A percentile compares a stretch with the other conserved stretches of the same genome.
Evolutionary conservation across 2,113 vertebrate species (phyloP).

Genomic region (Alaudala cheleensis): DNA sequence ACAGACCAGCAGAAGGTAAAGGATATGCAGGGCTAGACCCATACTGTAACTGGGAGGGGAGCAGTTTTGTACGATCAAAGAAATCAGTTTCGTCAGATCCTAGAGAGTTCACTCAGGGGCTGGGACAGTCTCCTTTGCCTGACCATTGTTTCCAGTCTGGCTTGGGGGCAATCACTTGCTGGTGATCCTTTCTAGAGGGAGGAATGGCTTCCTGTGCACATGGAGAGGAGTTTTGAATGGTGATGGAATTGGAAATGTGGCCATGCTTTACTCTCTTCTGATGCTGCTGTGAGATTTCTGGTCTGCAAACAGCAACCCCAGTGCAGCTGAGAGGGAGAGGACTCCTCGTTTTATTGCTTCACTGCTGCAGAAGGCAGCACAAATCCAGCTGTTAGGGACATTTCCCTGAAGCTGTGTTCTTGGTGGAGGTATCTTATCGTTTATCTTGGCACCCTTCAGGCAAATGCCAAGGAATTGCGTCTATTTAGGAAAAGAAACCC

Average conservation of each 20-base stretch:
- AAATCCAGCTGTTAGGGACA: not conserved
- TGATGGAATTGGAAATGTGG: not conserved
- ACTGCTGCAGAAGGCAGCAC: not conserved
- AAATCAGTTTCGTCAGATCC: not conserved
- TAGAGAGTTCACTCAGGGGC: fast-evolving
- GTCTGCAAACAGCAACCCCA: not conserved
- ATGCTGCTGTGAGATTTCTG: not conserved
- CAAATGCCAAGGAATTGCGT: not conserved
- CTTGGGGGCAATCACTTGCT: not conserved
- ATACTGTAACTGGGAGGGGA: not conserved
- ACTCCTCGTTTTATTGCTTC: fast-evolving
- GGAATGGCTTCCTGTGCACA: not conserved
- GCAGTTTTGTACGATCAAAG: not conserved
- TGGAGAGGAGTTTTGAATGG: not conserved
- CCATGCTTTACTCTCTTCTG: not conserved
- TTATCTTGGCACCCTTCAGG: not conserved
- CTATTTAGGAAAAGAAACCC: not conserved
- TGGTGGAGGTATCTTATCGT: not conserved
- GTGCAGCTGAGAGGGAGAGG: not conserved
- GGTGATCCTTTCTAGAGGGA: not conserved
- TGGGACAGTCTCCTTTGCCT: not conserved
- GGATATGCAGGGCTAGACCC: not conserved
- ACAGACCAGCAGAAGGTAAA: not conserved
- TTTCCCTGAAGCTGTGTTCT: not conserved
- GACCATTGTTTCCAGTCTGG: not conserved